Evolutionary conservation across 2,113 vertebrate species (phyloP).

Genomic region (Perca flavescens): DNA sequence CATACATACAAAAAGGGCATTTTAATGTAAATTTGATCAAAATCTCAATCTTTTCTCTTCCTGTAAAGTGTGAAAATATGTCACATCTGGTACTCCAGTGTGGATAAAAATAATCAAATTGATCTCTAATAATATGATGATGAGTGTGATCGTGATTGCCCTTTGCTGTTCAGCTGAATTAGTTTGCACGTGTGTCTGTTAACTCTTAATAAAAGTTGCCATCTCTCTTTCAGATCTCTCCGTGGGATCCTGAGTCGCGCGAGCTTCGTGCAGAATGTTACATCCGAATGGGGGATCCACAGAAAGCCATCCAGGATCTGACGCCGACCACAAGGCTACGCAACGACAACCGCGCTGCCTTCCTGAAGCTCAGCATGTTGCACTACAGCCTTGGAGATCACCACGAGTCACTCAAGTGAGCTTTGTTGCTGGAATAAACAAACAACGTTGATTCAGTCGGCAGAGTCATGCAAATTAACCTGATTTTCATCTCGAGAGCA

Average conservation of each 20-base stretch:
- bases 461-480: slow-evolving; percentile 28
- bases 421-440: not conserved
- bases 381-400: slow-evolving; percentile 87
- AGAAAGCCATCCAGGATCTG: slow-evolving; percentile 88
- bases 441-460: not conserved
- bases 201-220: not conserved
- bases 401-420: slow-evolving; percentile 86
- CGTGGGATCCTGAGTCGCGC: slow-evolving; percentile 86
- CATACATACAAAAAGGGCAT: not conserved
- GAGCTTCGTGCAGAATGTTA: slow-evolving; percentile 87
- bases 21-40: not conserved
- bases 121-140: not conserved
- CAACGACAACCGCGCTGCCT: slow-evolving; percentile 88
- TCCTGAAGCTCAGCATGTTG: slow-evolving; percentile 86
- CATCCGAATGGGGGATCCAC: slow-evolving; percentile 84
- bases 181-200: not conserved
- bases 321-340: slow-evolving; percentile 84
- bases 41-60: not conserved
- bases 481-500: not conserved
- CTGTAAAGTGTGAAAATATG: not conserved
- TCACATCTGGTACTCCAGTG: not conserved
- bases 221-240: slow-evolving; percentile 79
- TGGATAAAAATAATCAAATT: not conserved
- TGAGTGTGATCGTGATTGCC: not conserved
- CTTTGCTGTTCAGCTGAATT: not conserved